These are phyloP conservation scores for Emydoidea blandingii DNA, from an alignment of 2,797 vertebrate genomes.

Conservation along the genomic window DNA sequence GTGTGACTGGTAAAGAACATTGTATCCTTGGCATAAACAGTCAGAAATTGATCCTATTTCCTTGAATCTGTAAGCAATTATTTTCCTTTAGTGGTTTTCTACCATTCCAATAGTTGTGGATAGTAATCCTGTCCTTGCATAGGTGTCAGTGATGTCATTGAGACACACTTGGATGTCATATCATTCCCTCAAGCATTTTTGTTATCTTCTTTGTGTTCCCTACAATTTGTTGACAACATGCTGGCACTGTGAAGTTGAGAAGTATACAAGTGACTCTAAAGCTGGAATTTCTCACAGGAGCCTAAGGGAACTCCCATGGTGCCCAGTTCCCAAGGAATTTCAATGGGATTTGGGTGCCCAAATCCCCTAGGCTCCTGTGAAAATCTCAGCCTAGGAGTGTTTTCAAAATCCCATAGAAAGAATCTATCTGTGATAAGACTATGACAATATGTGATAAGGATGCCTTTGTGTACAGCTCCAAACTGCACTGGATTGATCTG, in stretches of 20 bases:
- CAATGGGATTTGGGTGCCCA: background rate
- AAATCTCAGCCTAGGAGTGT: background rate
- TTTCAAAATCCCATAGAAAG: background rate
- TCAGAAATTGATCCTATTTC: background rate
- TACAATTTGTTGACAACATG: background rate
- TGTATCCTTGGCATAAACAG: background rate
- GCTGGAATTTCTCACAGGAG: background rate
- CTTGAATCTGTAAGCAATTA: background rate
- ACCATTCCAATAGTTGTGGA: rapidly evolving
- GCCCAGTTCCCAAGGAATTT: background rate
- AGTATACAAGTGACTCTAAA: background rate
- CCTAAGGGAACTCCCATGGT: background rate
- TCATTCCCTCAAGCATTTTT: background rate
- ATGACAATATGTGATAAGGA: background rate
- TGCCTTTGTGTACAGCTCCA: background rate
- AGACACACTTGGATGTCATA: background rate
- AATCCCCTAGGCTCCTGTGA: background rate
- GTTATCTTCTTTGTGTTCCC: background rate
- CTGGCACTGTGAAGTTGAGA: background rate
- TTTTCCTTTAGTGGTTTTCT: background rate
- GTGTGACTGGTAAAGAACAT: background rate
- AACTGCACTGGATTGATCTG: background rate
- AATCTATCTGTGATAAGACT: background rate
- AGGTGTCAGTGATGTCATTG: background rate
- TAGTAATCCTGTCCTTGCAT: background rate